Evolutionary conservation across 1,140 invertebrate species (phyloP).

Genomic region (Triops cancriformis): DNA sequence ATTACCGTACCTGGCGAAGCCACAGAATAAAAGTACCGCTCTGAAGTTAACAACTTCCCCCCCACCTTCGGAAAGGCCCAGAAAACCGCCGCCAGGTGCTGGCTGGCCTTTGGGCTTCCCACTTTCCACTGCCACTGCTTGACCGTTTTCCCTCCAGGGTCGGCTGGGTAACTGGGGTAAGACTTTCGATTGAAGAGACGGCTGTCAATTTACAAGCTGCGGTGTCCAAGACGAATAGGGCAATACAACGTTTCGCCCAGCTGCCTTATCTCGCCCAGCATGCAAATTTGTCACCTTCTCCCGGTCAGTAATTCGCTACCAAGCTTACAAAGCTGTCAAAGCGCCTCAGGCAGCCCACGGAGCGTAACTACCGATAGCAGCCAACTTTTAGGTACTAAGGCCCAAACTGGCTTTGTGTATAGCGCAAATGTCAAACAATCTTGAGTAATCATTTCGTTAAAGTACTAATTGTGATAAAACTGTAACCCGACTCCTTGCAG

Average conservation of each 20-base stretch:
- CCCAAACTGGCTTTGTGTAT: not conserved
- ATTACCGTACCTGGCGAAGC: constrained; percentile 19
- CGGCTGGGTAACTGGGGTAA: not conserved
- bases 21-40: too few relatives aligned
- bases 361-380: not conserved
- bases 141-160: not conserved
- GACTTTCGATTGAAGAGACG: not conserved
- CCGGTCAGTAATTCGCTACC: not conserved
- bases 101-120: not conserved
- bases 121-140: not conserved
- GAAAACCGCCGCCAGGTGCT: not conserved
- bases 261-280: not conserved
- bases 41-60: too few relatives aligned
- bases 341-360: not conserved
- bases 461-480: too few relatives aligned
- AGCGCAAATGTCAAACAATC: too few relatives aligned
- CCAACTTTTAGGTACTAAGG: not conserved
- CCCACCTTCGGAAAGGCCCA: too few relatives aligned
- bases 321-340: not conserved
- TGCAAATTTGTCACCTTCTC: not conserved
- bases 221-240: not conserved
- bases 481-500: too few relatives aligned
- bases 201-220: constrained; percentile 8
- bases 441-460: too few relatives aligned
- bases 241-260: not conserved